A percentile compares a stretch with the other conserved stretches of the same genome.
Evolutionary conservation across 2,113 vertebrate genomes (phyloP).

Genomic region (Meleagris gallopavo): DNA sequence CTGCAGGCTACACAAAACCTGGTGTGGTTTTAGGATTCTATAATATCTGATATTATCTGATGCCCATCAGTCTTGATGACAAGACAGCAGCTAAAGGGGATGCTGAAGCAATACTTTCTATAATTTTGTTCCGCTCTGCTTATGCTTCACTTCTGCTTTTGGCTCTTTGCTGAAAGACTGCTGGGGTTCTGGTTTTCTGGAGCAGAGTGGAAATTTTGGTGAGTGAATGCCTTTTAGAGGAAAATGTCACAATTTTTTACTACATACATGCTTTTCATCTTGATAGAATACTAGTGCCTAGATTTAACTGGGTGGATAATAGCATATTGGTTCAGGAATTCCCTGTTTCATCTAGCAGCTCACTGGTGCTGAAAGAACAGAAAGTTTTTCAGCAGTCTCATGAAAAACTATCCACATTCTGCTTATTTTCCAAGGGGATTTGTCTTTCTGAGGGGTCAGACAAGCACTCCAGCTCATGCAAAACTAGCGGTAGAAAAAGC

Average conservation of each 20-base stretch:
- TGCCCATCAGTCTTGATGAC: background rate
- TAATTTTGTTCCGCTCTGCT: background rate
- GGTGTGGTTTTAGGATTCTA: too few species aligned
- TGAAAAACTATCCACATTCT: background rate
- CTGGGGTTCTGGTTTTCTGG: background rate
- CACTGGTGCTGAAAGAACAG: background rate
- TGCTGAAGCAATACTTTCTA: background rate
- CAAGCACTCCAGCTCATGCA: background rate
- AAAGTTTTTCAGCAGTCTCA: background rate
- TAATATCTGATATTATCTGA: too few species aligned
- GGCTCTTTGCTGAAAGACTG: background rate
- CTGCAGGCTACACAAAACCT: background rate
- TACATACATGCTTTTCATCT: background rate
- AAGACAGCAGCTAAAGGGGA: background rate
- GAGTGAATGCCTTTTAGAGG: background rate
- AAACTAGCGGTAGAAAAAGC: background rate
- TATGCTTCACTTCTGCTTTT: background rate
- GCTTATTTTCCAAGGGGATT: background rate
- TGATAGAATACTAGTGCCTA: background rate
- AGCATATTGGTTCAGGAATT: background rate
- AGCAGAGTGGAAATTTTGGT: background rate
- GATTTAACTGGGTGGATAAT: background rate
- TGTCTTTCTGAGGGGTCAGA: background rate
- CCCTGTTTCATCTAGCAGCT: background rate
- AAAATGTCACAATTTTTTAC: background rate